These are phyloP conservation scores for Psettodes erumei DNA, from an alignment of 2,113 vertebrate species.

Conservation along the genomic window DNA sequence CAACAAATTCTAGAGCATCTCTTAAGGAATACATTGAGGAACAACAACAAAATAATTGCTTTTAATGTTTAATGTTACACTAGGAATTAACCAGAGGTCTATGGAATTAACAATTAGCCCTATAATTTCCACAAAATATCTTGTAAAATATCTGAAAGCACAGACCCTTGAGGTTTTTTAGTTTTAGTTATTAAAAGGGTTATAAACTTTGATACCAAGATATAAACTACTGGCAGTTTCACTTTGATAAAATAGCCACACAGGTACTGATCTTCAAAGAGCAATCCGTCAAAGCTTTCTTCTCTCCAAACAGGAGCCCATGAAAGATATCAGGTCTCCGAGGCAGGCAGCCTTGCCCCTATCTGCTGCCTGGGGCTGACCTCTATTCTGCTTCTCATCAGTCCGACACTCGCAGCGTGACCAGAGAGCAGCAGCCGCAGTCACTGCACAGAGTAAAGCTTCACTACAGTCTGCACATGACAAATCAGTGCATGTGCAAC, in stretches of 20 bases:
- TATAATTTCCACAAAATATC: not conserved
- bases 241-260: not conserved
- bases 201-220: not conserved
- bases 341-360: constrained; percentile 21
- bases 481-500: not conserved
- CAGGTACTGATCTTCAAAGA: not conserved
- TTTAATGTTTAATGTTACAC: no score
- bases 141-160: not conserved
- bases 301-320: constrained; percentile 25
- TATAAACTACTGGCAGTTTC: not conserved
- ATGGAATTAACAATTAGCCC: not conserved
- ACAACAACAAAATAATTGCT: no score
- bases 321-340: constrained; percentile 4
- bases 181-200: not conserved
- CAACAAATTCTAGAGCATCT: no score
- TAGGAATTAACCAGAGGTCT: no score
- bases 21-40: no score
- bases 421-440: constrained; percentile 18
- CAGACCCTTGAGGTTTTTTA: not conserved
- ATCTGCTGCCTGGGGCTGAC: constrained; percentile 51
- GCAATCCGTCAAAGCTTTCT: not conserved
- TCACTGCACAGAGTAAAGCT: constrained; percentile 3
- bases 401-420: constrained; percentile 30
- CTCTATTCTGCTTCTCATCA: constrained; percentile 58
- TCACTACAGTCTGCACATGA: not conserved